These are phyloP conservation scores for Orthosia gracilis DNA, from an alignment of 2,888 invertebrate species.

Conservation along the genomic window DNA sequence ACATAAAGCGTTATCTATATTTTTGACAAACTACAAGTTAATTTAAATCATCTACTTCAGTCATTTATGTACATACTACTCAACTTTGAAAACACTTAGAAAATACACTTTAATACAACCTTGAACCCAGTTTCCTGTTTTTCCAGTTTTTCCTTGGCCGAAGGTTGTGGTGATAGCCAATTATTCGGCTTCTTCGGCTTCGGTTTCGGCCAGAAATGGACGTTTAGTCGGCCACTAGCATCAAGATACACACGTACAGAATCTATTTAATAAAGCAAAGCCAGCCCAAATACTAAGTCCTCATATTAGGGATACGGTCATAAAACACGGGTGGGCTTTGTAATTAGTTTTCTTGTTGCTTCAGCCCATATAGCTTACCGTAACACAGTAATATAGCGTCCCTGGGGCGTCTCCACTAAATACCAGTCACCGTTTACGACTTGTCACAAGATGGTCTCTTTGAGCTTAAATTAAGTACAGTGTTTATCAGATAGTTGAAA, in stretches of 20 bases:
- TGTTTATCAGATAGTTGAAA: conserved; percentile 3
- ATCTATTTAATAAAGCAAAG: conserved; percentile 51
- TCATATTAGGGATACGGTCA: conserved; percentile 54
- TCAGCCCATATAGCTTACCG: conserved; percentile 47
- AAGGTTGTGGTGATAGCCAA: too few relatives aligned
- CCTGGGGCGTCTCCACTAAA: conserved; percentile 27
- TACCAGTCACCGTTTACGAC: conserved; percentile 54
- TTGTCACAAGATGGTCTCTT: conserved; percentile 28
- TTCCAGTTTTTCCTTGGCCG: too few relatives aligned
- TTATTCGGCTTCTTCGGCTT: too few relatives aligned
- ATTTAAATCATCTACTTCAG: too few relatives aligned
- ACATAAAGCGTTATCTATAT: too few relatives aligned
- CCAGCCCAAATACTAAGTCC: conserved; percentile 46
- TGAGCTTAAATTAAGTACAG: background rate
- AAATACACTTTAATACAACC: too few relatives aligned
- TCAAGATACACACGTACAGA: conserved; percentile 34
- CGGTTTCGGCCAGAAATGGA: too few relatives aligned
- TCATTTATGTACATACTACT: too few relatives aligned
- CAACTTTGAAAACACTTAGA: too few relatives aligned
- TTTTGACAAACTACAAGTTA: too few relatives aligned
- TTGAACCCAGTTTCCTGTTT: too few relatives aligned
- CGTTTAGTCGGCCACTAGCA: too few relatives aligned
- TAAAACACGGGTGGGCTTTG: conserved; percentile 58
- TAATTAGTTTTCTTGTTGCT: conserved; percentile 67
- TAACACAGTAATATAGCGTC: conserved; percentile 29